A percentile compares a stretch with the other conserved stretches of the same genome.
Evolutionary conservation across 2,888 invertebrate genomes (phyloP).

Genomic region (Scaptomyza reducta): DNA sequence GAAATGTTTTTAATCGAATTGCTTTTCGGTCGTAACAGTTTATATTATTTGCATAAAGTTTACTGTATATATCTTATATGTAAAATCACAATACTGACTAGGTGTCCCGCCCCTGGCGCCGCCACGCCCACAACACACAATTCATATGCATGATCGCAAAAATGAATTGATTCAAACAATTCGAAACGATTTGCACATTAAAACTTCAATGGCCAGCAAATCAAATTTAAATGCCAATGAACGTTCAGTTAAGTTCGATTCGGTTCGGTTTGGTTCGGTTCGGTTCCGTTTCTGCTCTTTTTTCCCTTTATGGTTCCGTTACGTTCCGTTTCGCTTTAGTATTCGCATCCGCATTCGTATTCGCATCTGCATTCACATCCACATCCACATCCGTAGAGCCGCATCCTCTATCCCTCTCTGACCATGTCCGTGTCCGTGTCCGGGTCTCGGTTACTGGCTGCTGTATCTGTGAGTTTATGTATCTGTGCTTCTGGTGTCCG

Average conservation of each 20-base stretch:
- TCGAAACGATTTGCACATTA: slow-evolving; percentile 74
- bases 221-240: slow-evolving; percentile 74
- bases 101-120: background rate
- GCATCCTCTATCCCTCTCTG: background rate
- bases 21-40: background rate
- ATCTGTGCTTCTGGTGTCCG: slow-evolving; percentile 10
- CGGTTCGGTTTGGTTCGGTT: background rate
- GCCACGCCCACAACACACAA: background rate
- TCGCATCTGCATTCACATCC: slow-evolving; percentile 20
- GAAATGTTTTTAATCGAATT: slow-evolving; percentile 1
- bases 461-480: slow-evolving; percentile 11
- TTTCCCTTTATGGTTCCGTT: background rate
- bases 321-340: slow-evolving; percentile 29
- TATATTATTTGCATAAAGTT: background rate
- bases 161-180: slow-evolving; percentile 77
- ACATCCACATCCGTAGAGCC: slow-evolving; percentile 10
- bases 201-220: slow-evolving; percentile 61
- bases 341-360: slow-evolving; percentile 34
- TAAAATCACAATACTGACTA: background rate
- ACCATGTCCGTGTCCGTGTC: background rate
- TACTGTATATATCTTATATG: background rate
- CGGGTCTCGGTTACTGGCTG: background rate
- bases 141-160: slow-evolving; percentile 54
- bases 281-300: background rate
- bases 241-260: slow-evolving; percentile 2